Percentiles rank a stretch among this genome's conserved stretches.
phyloP scores from a whole-genome alignment of 2,113 vertebrate species.

The Atlantisia rogersi region DNA sequence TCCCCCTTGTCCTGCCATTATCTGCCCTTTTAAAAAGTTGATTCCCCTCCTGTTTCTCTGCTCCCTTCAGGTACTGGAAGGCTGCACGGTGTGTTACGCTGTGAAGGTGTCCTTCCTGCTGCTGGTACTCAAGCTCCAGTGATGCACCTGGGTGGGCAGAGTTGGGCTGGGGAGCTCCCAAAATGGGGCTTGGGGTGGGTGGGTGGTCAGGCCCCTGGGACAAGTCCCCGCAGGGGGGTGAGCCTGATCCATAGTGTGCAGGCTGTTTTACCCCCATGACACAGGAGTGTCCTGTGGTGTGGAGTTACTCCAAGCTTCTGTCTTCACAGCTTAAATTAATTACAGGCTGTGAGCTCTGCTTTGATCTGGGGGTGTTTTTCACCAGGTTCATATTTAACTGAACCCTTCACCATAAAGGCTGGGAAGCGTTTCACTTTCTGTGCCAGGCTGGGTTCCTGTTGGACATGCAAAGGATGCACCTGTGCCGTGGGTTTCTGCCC shows the following conservation, averaged over 20 bases:
- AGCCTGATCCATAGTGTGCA: fast-evolving
- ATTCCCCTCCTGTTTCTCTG: no score
- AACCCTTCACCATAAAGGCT: neutral
- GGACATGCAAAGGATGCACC: neutral
- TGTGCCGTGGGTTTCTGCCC: neutral
- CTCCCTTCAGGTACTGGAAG: no score
- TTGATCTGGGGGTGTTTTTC: slow-evolving; percentile 40
- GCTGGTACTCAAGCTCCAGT: neutral
- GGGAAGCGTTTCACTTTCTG: slow-evolving; percentile 32
- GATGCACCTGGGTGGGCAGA: neutral
- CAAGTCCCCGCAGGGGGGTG: fast-evolving
- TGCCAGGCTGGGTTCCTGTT: slow-evolving; percentile 5
- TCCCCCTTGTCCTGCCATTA: no score
- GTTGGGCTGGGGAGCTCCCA: no score
- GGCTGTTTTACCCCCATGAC: neutral
- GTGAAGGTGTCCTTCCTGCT: neutral
- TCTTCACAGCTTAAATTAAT: slow-evolving; percentile 22
- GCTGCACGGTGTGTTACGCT: neutral
- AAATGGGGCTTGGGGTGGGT: neutral
- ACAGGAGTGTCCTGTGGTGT: neutral
- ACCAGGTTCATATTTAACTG: neutral
- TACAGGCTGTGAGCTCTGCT: neutral
- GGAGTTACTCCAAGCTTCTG: neutral
- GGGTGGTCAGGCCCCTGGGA: neutral
- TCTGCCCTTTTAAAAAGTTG: no score